A percentile compares a stretch with the other conserved stretches of the same genome.
phyloP scores from a whole-genome alignment of 2,797 vertebrate genomes.

The Enteromius radiatus region DNA sequence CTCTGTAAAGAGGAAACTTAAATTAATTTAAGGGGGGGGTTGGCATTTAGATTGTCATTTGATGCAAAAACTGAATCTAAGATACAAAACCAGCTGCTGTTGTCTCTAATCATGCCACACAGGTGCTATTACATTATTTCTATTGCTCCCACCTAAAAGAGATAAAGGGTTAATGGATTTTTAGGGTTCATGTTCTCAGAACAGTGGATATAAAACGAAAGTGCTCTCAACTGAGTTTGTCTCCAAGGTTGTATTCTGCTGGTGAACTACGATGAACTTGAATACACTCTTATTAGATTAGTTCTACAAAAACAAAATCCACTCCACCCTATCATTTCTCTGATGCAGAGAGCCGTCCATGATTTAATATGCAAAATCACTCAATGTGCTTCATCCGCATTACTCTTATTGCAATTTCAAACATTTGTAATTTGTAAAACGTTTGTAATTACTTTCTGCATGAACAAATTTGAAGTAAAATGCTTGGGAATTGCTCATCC shows the following conservation, averaged over 20 bases:
- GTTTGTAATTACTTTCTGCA: not conserved
- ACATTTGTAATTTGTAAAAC: too few species aligned
- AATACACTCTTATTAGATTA: not conserved
- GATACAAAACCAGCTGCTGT: not conserved
- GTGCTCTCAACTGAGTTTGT: constrained; percentile 9
- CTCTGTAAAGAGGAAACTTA: constrained; percentile 51
- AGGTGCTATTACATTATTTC: not conserved
- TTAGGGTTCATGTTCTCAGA: not conserved
- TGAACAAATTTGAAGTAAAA: not conserved
- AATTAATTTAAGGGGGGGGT: too few species aligned
- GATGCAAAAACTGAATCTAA: not conserved
- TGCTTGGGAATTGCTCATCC: not conserved
- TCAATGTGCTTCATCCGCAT: not conserved
- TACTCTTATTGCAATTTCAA: not conserved
- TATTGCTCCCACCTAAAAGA: not conserved
- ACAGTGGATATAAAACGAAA: constrained; percentile 4
- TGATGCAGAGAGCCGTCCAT: not conserved
- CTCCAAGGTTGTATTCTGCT: not conserved
- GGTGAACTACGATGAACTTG: not conserved
- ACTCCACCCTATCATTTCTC: not conserved
- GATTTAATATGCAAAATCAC: not conserved
- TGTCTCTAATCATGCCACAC: not conserved
- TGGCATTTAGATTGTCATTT: constrained; percentile 3
- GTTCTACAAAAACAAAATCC: not conserved
- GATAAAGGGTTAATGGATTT: not conserved